Evolutionary conservation across 2,797 vertebrate species (phyloP), one percentile per base, ranked within the genome.

Genomic region (Caiman crocodilus): DNA sequence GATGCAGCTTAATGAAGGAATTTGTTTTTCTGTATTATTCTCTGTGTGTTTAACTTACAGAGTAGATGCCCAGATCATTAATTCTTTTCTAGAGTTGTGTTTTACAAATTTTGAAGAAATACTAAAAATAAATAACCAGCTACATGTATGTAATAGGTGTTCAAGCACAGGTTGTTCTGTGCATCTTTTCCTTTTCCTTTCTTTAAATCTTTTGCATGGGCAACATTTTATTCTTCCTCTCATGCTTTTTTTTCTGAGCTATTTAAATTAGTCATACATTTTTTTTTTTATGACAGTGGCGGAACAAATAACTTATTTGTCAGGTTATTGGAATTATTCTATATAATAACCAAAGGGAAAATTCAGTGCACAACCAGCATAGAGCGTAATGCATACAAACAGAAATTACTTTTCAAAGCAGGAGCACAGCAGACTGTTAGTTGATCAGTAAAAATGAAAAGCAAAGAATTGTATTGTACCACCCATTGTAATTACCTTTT

Each of bases 361-460:
- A 80, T 25, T 71, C 21, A 91, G 90, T 23, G 58, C 5, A 88
- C 89, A 65, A 83, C 91, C 85, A 86, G 1, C 26, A 65, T 69
- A 83, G 17, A 89, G 6, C 92, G 8, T 94, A 77, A 75, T 59
- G 28, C 77, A 26, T 61, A 50, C 20, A 32, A 85, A 59, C 8
- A 61, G n/a, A 91, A 94, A 84, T 65, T 4, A 8, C 13, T 26
- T 64, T 93, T 79, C 79, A 88, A 82, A 35, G 58, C 63, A 26
- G 76, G 58, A 88, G 30, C 87, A 60, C 14, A 42, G 84, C 7
- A 60, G 17, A 35, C 5, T 83, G 2, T 86, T 85, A 78, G 18
- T 16, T 78, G 26, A 23, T 89, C 71, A 21, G 16, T 85, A 82
- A 35, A 90, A 93, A 65, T 21, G 63, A 89, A 87, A 14, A 77